phyloP scores from a whole-genome alignment of 2,113 vertebrate genomes.

The Elaphurus davidianus region DNA sequence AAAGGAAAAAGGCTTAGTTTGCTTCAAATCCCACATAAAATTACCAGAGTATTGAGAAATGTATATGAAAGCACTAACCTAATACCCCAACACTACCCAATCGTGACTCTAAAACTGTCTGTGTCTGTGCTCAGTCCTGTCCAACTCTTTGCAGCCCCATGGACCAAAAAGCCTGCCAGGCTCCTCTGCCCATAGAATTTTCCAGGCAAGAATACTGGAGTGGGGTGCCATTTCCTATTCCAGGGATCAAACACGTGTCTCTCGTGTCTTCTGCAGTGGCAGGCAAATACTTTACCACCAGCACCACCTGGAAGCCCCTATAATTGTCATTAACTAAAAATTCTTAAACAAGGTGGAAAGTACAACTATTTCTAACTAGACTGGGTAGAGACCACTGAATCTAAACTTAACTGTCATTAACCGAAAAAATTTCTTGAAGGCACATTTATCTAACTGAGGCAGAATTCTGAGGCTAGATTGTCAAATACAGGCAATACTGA shows the following conservation, averaged over 20 bases:
- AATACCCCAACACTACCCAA: background rate
- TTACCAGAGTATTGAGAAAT: background rate
- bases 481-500: background rate
- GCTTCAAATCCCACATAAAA: background rate
- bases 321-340: background rate
- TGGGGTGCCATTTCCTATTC: background rate
- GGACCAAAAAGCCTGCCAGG: background rate
- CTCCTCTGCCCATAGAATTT: background rate
- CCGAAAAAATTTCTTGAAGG: slow-evolving; percentile 17
- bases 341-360: background rate
- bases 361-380: slow-evolving; percentile 11
- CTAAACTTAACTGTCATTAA: background rate
- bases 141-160: background rate
- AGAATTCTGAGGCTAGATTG: background rate
- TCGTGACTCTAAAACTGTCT: background rate
- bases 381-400: background rate
- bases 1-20: background rate
- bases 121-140: background rate
- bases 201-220: background rate
- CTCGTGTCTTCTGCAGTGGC: background rate
- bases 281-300: background rate
- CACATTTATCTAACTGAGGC: background rate
- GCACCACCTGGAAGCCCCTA: background rate
- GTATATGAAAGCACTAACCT: background rate
- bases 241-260: background rate